Evolutionary conservation across 2,888 invertebrate genomes (phyloP).

Genomic region (Lycaena phlaeas): DNA sequence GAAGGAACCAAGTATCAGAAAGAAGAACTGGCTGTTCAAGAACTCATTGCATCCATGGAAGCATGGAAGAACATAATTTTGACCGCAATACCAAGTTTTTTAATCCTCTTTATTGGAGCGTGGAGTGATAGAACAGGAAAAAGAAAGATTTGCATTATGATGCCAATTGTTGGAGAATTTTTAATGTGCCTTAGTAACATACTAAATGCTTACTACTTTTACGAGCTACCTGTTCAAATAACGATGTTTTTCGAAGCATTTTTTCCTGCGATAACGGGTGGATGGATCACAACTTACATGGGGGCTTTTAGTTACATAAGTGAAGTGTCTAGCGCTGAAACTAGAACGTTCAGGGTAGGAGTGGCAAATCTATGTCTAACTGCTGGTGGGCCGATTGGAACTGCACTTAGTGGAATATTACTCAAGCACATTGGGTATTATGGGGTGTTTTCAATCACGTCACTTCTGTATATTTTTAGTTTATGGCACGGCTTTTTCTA

Average conservation of each 20-base stretch:
- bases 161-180: conserved; percentile 70
- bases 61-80: conserved; percentile 69
- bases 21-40: conserved; percentile 75
- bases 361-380: conserved; percentile 61
- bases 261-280: conserved; percentile 67
- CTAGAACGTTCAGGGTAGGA: conserved; percentile 74
- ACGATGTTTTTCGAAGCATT: conserved; percentile 66
- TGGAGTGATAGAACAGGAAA: conserved; percentile 75
- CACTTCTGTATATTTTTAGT: conserved; percentile 49
- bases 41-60: conserved; percentile 67
- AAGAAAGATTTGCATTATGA: conserved; percentile 70
- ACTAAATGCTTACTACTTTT: conserved; percentile 66
- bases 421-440: conserved; percentile 61
- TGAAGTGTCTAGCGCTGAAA: conserved; percentile 67
- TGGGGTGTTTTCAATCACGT: conserved; percentile 59
- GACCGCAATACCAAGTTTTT: conserved; percentile 65
- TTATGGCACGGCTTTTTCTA: conserved; percentile 53
- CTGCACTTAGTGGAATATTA: conserved; percentile 51
- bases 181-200: conserved; percentile 61
- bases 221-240: conserved; percentile 65
- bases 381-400: conserved; percentile 52
- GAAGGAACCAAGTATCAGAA: conserved; percentile 76
- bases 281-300: conserved; percentile 70
- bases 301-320: conserved; percentile 75
- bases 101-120: conserved; percentile 73